Evolutionary conservation across 2,113 vertebrate species (phyloP).

Genomic region (Chamaetylas fuelleborni): DNA sequence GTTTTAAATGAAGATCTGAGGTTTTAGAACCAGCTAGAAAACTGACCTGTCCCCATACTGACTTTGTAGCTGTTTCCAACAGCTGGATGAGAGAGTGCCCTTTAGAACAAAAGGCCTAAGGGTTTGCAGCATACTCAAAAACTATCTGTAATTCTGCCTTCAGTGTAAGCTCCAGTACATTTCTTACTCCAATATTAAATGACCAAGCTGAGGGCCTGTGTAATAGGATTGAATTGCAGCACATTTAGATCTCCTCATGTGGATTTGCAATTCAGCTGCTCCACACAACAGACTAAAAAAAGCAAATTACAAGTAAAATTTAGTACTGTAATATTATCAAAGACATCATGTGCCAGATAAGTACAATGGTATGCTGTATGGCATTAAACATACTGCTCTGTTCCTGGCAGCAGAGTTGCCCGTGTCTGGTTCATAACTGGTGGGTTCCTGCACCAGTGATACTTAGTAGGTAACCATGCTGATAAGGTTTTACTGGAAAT

Average conservation of each 20-base stretch:
- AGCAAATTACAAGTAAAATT: conserved; percentile 21
- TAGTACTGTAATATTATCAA: conserved; percentile 9
- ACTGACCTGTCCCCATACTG: not conserved
- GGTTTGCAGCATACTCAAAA: not conserved
- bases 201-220: not conserved
- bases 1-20: not conserved
- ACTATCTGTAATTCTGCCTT: not conserved
- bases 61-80: not conserved
- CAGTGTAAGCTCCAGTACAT: not conserved
- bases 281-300: not conserved
- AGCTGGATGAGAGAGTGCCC: not conserved
- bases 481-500: not conserved
- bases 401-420: not conserved
- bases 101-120: not conserved
- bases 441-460: not conserved
- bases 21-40: not conserved
- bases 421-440: not conserved
- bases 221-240: not conserved
- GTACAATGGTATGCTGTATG: not conserved
- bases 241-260: not conserved
- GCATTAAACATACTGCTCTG: not conserved
- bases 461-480: not conserved
- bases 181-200: not conserved
- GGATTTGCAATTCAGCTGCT: not conserved
- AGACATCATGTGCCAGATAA: not conserved